These are phyloP conservation scores for Sitophilus oryzae DNA, from an alignment of 1,140 invertebrate species.

Conservation along the genomic window DNA sequence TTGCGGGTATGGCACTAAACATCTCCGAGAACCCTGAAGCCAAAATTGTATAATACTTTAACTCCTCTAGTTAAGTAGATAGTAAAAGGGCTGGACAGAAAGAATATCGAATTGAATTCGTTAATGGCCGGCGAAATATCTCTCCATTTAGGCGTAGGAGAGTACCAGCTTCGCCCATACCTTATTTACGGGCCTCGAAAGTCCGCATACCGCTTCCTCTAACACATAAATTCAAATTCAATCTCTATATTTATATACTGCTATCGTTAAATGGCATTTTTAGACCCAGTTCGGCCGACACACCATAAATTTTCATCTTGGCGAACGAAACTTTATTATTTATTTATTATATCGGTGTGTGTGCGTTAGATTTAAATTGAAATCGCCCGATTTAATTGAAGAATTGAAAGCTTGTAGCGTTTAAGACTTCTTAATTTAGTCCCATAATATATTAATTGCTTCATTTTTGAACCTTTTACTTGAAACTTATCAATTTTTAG, in stretches of 20 bases:
- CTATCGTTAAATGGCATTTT: conserved; percentile 26
- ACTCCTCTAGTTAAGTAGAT: no score
- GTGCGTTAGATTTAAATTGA: conserved; percentile 8
- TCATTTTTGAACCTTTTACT: no score
- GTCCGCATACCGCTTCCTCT: conserved; percentile 25
- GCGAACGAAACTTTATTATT: conserved; percentile 16
- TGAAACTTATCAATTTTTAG: no score
- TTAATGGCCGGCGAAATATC: no score
- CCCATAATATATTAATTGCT: no score
- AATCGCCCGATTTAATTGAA: not conserved
- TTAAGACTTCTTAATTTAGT: no score
- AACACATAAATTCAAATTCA: conserved; percentile 27
- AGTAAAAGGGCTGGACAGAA: no score
- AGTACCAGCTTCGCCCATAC: conserved; percentile 20
- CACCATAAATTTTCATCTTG: conserved; percentile 23
- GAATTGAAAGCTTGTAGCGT: not conserved
- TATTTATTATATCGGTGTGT: no score
- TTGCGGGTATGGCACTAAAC: no score
- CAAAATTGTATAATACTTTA: no score
- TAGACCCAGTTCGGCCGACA: conserved; percentile 21
- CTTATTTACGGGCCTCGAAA: conserved; percentile 24
- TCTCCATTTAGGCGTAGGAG: conserved; percentile 19
- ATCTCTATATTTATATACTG: conserved; percentile 28
- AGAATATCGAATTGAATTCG: no score
- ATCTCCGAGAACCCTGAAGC: no score